Evolutionary conservation across 1,140 invertebrate genomes (phyloP).

Genomic region (Drosophila lacteicornis): DNA sequence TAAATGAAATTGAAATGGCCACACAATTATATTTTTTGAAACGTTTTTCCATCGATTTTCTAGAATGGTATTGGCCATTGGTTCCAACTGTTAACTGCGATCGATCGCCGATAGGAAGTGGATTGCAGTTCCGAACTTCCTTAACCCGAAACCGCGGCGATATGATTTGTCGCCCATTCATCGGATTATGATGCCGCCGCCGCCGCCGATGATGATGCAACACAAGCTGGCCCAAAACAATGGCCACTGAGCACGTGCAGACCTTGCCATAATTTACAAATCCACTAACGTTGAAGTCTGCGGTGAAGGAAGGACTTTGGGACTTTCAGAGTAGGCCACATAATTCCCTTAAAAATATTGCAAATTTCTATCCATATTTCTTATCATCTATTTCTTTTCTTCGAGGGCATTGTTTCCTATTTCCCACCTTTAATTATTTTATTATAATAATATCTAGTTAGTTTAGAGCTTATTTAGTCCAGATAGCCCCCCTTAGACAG

Average conservation of each 20-base stretch:
- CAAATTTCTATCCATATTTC: too few relatives aligned
- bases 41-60: slow-evolving; percentile 45
- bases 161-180: slow-evolving; percentile 77
- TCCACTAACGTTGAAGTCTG: slow-evolving; percentile 22
- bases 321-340: neutral
- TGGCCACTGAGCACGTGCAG: slow-evolving; percentile 70
- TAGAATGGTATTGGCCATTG: slow-evolving; percentile 30
- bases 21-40: slow-evolving; percentile 71
- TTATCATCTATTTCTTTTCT: too few relatives aligned
- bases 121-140: slow-evolving; percentile 43
- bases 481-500: neutral
- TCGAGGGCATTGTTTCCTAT: too few relatives aligned
- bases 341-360: slow-evolving; percentile 2
- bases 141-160: slow-evolving; percentile 28
- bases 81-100: slow-evolving; percentile 27
- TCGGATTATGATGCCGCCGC: slow-evolving; percentile 57
- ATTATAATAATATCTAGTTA: neutral
- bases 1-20: slow-evolving; percentile 80
- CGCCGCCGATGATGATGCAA: slow-evolving; percentile 57
- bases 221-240: slow-evolving; percentile 47
- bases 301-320: neutral
- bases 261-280: slow-evolving; percentile 65
- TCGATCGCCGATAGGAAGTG: slow-evolving; percentile 47
- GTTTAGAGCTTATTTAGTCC: too few relatives aligned
- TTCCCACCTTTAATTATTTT: too few relatives aligned